Percentiles rank a stretch among this genome's conserved stretches.
Evolutionary conservation across 2,888 invertebrate genomes (phyloP).

Genomic region (Isoperla grammatica): DNA sequence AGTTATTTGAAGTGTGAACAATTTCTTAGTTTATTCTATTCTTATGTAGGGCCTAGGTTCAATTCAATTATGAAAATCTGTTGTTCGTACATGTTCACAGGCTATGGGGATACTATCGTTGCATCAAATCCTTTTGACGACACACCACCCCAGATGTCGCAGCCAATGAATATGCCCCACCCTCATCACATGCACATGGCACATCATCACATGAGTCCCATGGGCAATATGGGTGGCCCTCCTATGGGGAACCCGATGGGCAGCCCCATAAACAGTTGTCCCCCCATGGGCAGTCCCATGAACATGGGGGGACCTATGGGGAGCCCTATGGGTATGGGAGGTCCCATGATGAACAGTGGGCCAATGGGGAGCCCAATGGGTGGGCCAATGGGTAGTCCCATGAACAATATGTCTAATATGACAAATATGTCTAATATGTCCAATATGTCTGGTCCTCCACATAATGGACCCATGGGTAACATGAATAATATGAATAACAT

Average conservation of each 20-base stretch:
- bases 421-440: no score
- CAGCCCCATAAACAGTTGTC: constrained; percentile 50
- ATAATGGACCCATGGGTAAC: constrained; percentile 35
- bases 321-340: constrained; percentile 38
- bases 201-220: constrained; percentile 43
- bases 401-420: constrained; percentile 20
- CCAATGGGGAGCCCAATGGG: constrained; percentile 51
- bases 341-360: constrained; percentile 53
- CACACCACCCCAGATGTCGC: constrained; percentile 52
- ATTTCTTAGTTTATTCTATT: no score
- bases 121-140: constrained; percentile 95
- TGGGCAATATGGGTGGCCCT: constrained; percentile 58
- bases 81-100: constrained; percentile 34
- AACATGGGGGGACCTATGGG: constrained; percentile 48
- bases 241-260: constrained; percentile 50
- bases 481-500: constrained; percentile 26
- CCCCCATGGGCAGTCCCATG: constrained; percentile 68
- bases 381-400: constrained; percentile 41
- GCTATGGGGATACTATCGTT: constrained; percentile 86
- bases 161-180: constrained; percentile 42
- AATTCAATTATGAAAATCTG: no score
- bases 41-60: no score
- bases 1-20: no score
- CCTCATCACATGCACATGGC: constrained; percentile 40
- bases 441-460: constrained; percentile 5